Conservation (phyloP, 2,797 vertebrate genomes). For the Anas capensis region DNA sequence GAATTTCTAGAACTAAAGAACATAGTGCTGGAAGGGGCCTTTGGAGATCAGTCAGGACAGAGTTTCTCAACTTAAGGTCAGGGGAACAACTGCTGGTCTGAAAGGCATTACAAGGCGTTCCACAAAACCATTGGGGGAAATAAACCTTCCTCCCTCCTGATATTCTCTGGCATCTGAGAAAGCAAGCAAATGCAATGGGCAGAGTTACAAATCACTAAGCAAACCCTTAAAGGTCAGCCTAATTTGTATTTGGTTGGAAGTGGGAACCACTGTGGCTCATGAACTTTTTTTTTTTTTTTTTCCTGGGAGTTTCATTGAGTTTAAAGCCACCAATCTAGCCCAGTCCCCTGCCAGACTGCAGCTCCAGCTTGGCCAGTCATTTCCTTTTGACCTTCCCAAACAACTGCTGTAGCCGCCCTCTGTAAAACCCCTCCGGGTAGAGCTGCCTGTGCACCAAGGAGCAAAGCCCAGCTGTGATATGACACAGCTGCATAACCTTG, state of each 20-base stretch:
- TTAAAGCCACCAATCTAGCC: constrained; percentile 9
- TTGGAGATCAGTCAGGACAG: neutral
- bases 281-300: neutral
- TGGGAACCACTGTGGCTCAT: neutral
- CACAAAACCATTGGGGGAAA: constrained; percentile 31
- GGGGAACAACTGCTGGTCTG: constrained; percentile 1
- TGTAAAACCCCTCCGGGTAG: neutral
- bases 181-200: neutral
- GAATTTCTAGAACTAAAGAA: neutral
- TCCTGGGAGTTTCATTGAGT: constrained; percentile 21
- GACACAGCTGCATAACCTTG: neutral
- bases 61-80: neutral
- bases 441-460: neutral
- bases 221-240: constrained; percentile 49
- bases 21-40: neutral
- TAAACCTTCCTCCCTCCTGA: constrained; percentile 33
- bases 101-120: neutral
- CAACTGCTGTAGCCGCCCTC: neutral
- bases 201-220: neutral
- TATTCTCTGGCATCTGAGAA: constrained; percentile 19
- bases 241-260: constrained; percentile 27
- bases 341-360: neutral
- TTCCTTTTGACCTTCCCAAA: constrained; percentile 15
- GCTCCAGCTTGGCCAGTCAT: neutral
- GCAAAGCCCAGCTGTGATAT: neutral